Evolutionary conservation across 2,113 vertebrate species (phyloP).

Genomic region (Apodemus sylvaticus): DNA sequence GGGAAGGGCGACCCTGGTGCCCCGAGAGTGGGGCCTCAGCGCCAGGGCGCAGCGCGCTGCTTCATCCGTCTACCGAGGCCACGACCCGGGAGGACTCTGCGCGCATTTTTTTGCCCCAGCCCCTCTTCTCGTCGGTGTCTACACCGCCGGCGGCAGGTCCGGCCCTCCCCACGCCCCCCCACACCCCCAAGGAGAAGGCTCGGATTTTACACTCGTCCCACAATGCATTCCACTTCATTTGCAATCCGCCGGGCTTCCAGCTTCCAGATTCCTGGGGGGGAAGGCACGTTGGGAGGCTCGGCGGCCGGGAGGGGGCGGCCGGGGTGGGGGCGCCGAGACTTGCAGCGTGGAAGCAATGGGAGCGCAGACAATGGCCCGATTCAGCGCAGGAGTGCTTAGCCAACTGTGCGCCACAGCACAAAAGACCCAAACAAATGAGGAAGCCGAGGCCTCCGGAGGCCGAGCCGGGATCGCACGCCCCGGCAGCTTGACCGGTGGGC

Average conservation of each 20-base stretch:
- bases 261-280: constrained; percentile 94
- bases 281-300: constrained; percentile 92
- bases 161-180: constrained; percentile 80
- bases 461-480: constrained; percentile 73
- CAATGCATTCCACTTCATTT: constrained; percentile 98
- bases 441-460: constrained; percentile 77
- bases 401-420: constrained; percentile 87
- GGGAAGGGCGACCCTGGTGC: constrained; percentile 87
- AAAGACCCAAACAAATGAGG: constrained; percentile 87
- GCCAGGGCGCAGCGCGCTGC: constrained; percentile 70
- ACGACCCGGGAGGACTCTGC: constrained; percentile 82
- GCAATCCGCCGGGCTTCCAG: constrained; percentile 92
- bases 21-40: constrained; percentile 87
- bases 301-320: constrained; percentile 76
- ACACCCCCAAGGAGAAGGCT: constrained; percentile 83
- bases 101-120: constrained; percentile 80
- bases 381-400: constrained; percentile 90
- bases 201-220: constrained; percentile 88
- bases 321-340: constrained; percentile 84
- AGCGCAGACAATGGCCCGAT: constrained; percentile 93
- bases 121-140: constrained; percentile 81
- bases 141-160: constrained; percentile 83
- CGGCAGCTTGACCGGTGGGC: constrained; percentile 73
- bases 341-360: constrained; percentile 87
- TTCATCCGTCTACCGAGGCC: constrained; percentile 82